Evolutionary conservation across 2,113 vertebrate species (phyloP), one percentile per base, ranked within the genome.

Genomic region (Dasypus novemcinctus): DNA sequence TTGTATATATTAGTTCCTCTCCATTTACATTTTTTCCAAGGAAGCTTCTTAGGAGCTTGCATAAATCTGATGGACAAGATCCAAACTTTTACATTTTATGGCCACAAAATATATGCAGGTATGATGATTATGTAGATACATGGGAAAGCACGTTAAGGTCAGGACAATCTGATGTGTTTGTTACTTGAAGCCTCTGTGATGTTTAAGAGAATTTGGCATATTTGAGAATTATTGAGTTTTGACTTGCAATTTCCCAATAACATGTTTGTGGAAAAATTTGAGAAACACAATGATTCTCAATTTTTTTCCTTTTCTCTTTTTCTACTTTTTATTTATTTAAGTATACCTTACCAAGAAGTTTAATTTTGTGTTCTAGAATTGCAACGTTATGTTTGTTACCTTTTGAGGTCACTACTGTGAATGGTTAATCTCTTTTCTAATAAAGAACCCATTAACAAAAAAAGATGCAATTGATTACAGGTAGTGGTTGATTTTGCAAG

Each of bases 221-320:
- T n/a, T 83, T 95, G 76, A 93, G 49, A 95, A 93, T 92, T 59
- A 52, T 43, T 85, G 18, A 38, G 36, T 79, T 87, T 93, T 11
- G 49, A 41, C 57, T 18, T 68, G n/a, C 4, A 36, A 83, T 74
- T 87, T 87, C 69, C 46, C 46, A 49, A 49, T 7, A 49, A 49
- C 11, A 49, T 49, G 46, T 49, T 11, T 49, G 46, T 9, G 46
- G 46, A 49, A 49, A 49, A 94, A 31, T 84, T 72, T 80, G 52
- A 49, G 46, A 49, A 49, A 49, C 8, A 49, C 46, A 49, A 49
- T 49, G 46, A 49, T 49, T 49, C 46, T 9, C 46, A 49, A 49
- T 9, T 49, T 49, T 49, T 49, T 49, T 49, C 9, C 43, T 49
- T 49, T 49, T 49, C 11, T 9, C 46, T 46, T 6, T 46, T 46